A percentile compares a stretch with the other conserved stretches of the same genome.
Evolutionary conservation across 2,113 vertebrate species (phyloP).

Genomic region (Tyto alba): DNA sequence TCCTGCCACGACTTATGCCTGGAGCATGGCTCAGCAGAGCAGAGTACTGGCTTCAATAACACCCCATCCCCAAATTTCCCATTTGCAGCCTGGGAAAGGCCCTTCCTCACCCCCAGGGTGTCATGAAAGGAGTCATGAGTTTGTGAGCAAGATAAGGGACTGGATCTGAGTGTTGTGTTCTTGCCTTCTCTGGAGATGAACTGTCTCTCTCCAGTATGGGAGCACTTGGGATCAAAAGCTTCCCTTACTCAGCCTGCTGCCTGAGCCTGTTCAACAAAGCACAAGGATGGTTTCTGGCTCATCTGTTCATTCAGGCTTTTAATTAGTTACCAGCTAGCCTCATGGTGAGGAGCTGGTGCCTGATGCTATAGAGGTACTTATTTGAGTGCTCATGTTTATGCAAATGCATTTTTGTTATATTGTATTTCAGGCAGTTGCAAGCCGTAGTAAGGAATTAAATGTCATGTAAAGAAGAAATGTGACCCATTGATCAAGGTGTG

Average conservation of each 20-base stretch:
- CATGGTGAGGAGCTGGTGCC: background rate
- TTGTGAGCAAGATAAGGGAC: background rate
- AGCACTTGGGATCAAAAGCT: background rate
- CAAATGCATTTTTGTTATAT: background rate
- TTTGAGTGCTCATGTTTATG: rapidly evolving
- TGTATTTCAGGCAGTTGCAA: background rate
- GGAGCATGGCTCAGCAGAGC: background rate
- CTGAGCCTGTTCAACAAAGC: background rate
- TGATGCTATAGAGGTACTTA: background rate
- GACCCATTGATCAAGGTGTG: background rate
- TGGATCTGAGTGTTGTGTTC: background rate
- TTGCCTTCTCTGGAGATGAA: background rate
- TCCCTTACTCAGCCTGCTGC: background rate
- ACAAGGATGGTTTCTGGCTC: background rate
- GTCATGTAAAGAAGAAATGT: background rate
- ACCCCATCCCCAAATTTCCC: background rate
- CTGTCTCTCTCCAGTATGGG: background rate
- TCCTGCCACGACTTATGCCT: background rate
- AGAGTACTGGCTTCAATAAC: background rate
- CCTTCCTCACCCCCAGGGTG: background rate
- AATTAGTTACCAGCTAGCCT: slow-evolving; percentile 3
- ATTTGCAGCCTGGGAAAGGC: background rate
- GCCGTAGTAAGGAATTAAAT: background rate
- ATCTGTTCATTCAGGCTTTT: background rate
- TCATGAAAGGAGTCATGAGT: background rate